A percentile compares a stretch with the other conserved stretches of the same genome.
These are phyloP conservation scores for Sorex araneus DNA, from an alignment of 2,113 vertebrate species.

Conservation along the genomic window DNA sequence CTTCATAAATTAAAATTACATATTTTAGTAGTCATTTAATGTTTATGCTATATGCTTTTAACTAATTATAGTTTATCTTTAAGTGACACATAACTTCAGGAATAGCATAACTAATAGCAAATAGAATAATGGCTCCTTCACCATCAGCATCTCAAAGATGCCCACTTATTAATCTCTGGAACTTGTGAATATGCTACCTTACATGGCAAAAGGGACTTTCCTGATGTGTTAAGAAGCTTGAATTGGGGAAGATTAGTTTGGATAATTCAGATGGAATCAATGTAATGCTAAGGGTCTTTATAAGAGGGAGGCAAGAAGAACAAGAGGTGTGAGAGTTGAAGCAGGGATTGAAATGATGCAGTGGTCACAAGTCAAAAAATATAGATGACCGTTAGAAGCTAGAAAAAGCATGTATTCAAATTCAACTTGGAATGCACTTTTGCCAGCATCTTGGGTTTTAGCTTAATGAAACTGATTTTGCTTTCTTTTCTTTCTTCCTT, in stretches of 20 bases:
- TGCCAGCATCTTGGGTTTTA: not conserved
- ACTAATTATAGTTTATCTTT: constrained; percentile 54
- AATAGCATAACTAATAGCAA: constrained; percentile 22
- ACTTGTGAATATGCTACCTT: not conserved
- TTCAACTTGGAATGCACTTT: not conserved
- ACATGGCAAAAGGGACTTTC: not conserved
- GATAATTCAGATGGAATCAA: not conserved
- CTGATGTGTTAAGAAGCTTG: not conserved
- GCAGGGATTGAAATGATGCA: not conserved
- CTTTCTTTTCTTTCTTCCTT: not conserved
- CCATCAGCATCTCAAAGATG: not conserved
- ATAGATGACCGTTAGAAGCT: not conserved
- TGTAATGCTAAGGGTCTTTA: not conserved
- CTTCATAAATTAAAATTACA: not conserved
- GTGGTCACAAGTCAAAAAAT: no score
- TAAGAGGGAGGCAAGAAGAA: constrained; percentile 2
- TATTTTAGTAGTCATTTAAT: constrained; percentile 33
- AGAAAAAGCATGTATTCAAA: not conserved
- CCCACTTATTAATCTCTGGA: not conserved
- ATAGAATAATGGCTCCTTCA: not conserved
- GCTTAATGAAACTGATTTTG: not conserved
- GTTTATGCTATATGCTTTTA: not conserved
- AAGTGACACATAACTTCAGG: constrained; percentile 27
- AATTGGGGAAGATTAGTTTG: not conserved
- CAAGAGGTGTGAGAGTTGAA: not conserved